These are phyloP conservation scores for Elaphurus davidianus DNA, from an alignment of 2,113 vertebrate species.

Conservation along the genomic window DNA sequence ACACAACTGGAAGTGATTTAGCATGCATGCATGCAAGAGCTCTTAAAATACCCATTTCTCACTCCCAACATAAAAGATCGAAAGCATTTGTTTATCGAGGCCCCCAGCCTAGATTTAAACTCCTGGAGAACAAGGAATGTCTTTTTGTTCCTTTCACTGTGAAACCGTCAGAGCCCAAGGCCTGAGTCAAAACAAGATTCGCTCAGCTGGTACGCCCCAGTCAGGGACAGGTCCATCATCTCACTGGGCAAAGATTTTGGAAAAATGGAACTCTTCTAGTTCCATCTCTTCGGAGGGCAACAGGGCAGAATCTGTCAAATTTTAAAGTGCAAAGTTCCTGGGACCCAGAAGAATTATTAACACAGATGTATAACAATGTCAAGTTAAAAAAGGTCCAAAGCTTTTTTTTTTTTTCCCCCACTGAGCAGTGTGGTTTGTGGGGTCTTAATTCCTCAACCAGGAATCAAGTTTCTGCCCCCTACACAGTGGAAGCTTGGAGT, in stretches of 20 bases:
- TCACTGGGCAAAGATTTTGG: neutral
- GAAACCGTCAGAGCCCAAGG: neutral
- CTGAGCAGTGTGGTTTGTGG: neutral
- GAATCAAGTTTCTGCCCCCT: neutral
- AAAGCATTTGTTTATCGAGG: neutral
- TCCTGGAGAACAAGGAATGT: neutral
- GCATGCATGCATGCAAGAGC: fast-evolving
- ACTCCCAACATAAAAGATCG: neutral
- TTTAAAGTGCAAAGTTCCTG: neutral
- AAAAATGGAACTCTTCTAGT: neutral
- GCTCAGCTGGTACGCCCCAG: neutral
- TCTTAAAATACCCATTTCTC: neutral
- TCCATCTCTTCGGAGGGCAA: neutral
- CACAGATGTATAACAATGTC: neutral
- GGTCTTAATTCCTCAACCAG: neutral
- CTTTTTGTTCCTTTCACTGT: neutral
- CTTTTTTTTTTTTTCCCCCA: neutral
- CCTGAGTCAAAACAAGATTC: neutral
- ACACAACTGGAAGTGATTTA: neutral
- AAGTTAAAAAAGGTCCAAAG: neutral
- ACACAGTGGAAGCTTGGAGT: neutral
- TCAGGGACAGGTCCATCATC: no score
- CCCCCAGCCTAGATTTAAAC: neutral
- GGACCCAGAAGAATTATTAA: neutral
- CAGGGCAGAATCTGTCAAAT: neutral